Conservation (phyloP, 2,797 vertebrate genomes). For the Phaenicophaeus curvirostris region DNA sequence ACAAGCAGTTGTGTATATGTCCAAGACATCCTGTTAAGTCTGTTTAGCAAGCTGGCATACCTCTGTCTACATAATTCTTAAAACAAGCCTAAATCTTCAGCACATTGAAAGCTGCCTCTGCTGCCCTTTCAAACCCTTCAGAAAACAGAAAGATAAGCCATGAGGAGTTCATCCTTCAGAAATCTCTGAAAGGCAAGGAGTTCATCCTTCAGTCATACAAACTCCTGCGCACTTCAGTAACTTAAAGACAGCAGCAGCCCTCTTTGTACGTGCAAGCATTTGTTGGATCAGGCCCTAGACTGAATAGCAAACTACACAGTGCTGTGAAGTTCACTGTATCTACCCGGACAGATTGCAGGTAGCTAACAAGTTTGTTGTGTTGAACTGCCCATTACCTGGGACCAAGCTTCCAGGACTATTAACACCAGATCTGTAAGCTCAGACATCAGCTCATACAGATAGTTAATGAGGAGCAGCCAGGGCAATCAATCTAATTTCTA, state of each 20-base stretch:
- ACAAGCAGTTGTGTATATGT: background rate
- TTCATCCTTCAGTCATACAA: background rate
- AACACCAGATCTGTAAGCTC: background rate
- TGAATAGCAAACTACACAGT: background rate
- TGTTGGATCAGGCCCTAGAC: background rate
- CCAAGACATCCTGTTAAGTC: background rate
- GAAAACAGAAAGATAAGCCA: background rate
- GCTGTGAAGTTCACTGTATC: background rate
- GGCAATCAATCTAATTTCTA: background rate
- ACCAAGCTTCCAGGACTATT: background rate
- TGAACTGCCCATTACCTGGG: background rate
- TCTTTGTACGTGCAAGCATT: background rate
- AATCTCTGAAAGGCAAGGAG: background rate
- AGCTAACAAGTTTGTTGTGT: background rate
- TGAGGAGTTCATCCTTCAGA: background rate
- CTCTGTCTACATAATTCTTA: background rate
- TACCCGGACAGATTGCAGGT: fast-evolving
- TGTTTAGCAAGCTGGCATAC: background rate
- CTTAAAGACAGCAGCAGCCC: background rate
- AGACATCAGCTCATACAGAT: background rate
- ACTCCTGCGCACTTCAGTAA: background rate
- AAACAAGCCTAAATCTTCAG: background rate
- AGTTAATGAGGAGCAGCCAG: background rate
- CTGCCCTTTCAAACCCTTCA: background rate
- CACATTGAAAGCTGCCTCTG: background rate